A percentile compares a stretch with the other conserved stretches of the same genome.
phyloP scores from a whole-genome alignment of 2,888 invertebrate genomes.

The Machimus atricapillus region DNA sequence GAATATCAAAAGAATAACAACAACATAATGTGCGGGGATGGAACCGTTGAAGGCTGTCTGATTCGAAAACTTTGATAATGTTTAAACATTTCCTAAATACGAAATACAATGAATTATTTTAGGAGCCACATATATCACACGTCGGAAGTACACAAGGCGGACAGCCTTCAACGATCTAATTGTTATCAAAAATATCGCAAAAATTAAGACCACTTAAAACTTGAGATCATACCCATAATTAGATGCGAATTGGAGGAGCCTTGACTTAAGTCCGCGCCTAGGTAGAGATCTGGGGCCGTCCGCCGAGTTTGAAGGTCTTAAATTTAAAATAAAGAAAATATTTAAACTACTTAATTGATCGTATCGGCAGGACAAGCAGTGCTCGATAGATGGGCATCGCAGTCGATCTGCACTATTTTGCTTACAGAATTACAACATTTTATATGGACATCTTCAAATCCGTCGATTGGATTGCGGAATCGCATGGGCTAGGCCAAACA shows the following conservation, averaged over 20 bases:
- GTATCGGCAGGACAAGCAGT: background rate
- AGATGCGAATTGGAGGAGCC: conserved; percentile 88
- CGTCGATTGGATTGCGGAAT: background rate
- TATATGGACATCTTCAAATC: background rate
- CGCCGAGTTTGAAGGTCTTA: conserved; percentile 67
- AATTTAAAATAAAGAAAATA: conserved; percentile 41
- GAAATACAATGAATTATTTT: background rate
- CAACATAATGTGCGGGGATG: conserved; percentile 46
- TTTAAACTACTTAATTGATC: background rate
- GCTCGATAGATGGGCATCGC: background rate
- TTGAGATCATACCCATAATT: conserved; percentile 81
- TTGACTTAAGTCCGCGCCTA: conserved; percentile 88
- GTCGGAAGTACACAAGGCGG: conserved; percentile 53
- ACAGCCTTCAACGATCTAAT: conserved; percentile 58
- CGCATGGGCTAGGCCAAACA: background rate
- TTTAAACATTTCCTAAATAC: background rate
- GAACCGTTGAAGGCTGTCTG: conserved; percentile 61
- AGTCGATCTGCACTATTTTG: background rate
- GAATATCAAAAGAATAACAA: conserved; percentile 55
- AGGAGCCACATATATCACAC: background rate
- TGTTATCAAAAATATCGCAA: background rate
- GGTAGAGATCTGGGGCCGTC: conserved; percentile 89
- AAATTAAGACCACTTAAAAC: conserved; percentile 41
- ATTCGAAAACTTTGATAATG: conserved; percentile 62
- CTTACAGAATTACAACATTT: background rate